Conservation (phyloP, 2,113 vertebrate genomes). For the Ginglymostoma cirratum region DNA sequence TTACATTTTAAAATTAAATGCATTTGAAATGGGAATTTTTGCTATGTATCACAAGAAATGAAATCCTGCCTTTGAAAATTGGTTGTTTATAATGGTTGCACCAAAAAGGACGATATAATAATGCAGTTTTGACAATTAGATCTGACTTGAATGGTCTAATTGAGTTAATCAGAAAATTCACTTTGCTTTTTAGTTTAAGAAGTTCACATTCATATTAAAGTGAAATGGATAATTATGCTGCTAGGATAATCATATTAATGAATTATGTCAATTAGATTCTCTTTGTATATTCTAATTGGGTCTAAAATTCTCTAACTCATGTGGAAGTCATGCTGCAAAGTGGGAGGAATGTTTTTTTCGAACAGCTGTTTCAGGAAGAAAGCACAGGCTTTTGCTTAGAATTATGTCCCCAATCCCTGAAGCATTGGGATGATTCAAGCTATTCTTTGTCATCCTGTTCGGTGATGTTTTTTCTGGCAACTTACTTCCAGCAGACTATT, state of each 20-base stretch:
- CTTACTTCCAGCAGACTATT: background rate
- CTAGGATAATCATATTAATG: background rate
- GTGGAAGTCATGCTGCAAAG: background rate
- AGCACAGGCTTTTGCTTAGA: background rate
- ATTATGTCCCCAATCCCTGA: background rate
- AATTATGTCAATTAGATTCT: background rate
- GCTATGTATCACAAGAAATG: background rate
- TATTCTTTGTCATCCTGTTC: background rate
- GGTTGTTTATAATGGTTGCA: background rate
- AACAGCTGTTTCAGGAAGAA: background rate
- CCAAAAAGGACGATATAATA: background rate
- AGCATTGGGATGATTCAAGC: background rate
- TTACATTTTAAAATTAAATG: background rate
- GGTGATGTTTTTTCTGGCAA: no score
- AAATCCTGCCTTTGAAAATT: background rate
- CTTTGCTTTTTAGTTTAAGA: background rate
- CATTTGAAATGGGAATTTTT: background rate
- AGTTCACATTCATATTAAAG: background rate
- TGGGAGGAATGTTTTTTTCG: background rate
- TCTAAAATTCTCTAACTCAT: background rate
- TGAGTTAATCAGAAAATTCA: constrained; percentile 8
- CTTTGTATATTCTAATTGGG: constrained; percentile 8
- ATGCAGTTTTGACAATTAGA: constrained; percentile 4
- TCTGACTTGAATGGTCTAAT: background rate
- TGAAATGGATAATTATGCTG: background rate